Conservation (phyloP, 1,140 invertebrate genomes). For the Conus ventricosus region DNA sequence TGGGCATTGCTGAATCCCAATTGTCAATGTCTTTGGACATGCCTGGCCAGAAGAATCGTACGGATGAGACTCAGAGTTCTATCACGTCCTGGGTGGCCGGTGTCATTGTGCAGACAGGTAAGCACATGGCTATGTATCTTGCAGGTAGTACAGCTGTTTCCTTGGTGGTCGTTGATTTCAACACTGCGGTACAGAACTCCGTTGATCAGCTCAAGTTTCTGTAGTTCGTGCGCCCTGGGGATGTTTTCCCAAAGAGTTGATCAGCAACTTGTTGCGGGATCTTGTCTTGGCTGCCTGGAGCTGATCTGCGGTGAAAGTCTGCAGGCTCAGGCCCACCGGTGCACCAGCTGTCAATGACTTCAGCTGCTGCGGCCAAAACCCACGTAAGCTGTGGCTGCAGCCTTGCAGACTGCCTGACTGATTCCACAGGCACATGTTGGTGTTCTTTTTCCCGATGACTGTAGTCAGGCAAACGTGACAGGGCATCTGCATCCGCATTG, state of each 20-base stretch:
- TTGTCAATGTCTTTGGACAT: slow-evolving; percentile 38
- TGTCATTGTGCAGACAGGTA: slow-evolving; percentile 33
- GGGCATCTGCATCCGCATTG: too few species aligned
- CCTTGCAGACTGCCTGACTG: slow-evolving; percentile 1
- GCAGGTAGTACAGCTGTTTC: slow-evolving; percentile 24
- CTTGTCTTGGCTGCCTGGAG: neutral
- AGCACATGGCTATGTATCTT: neutral
- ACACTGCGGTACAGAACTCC: neutral
- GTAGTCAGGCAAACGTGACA: slow-evolving; percentile 11
- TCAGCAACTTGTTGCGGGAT: neutral
- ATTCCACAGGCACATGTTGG: neutral
- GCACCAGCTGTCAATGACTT: neutral
- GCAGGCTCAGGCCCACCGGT: neutral
- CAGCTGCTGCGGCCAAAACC: neutral
- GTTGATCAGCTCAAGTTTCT: neutral
- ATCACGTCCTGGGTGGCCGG: slow-evolving; percentile 40
- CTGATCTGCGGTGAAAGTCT: neutral
- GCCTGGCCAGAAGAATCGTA: slow-evolving; percentile 40
- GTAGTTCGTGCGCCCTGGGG: too few species aligned
- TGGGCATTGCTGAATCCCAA: neutral
- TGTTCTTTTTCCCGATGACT: too few species aligned
- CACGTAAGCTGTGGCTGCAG: neutral
- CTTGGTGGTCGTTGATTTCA: neutral
- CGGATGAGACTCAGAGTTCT: slow-evolving; percentile 25
- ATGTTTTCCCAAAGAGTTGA: neutral